These are phyloP conservation scores for Homalodisca vitripennis DNA, from an alignment of 1,140 invertebrate genomes.

Conservation along the genomic window DNA sequence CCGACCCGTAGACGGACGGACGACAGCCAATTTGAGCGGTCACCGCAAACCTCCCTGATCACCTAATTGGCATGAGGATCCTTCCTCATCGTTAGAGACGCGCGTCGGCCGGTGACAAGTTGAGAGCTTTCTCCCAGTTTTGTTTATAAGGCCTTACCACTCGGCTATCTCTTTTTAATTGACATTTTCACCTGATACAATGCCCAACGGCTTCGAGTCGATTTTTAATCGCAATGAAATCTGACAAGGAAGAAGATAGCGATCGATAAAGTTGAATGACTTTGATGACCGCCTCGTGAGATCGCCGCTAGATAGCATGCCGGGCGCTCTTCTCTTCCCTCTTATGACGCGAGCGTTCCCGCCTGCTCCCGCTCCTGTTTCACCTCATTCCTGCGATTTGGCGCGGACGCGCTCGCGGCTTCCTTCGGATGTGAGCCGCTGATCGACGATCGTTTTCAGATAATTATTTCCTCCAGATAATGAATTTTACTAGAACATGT, in stretches of 20 bases:
- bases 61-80: conserved; percentile 8
- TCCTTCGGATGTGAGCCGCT: neutral
- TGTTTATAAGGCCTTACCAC: conserved; percentile 17
- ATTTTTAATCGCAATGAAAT: conserved; percentile 25
- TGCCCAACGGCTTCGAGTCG: conserved; percentile 1
- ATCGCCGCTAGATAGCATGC: neutral
- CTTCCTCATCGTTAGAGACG: conserved; percentile 11
- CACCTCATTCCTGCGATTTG: conserved; percentile 8
- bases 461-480: conserved; percentile 12
- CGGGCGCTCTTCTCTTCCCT: neutral
- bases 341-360: neutral
- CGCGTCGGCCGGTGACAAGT: conserved; percentile 2
- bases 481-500: no score
- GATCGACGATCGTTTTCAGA: neutral
- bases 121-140: conserved; percentile 18
- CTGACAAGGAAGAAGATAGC: conserved; percentile 24
- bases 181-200: conserved; percentile 24
- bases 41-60: neutral
- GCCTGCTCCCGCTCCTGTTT: no score
- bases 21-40: conserved; percentile 11
- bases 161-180: conserved; percentile 25
- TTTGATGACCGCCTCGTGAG: conserved; percentile 22
- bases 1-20: neutral
- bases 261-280: conserved; percentile 25
- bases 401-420: neutral